These are phyloP conservation scores for Morinoia aosen DNA, from an alignment of 2,888 invertebrate genomes.

Conservation along the genomic window DNA sequence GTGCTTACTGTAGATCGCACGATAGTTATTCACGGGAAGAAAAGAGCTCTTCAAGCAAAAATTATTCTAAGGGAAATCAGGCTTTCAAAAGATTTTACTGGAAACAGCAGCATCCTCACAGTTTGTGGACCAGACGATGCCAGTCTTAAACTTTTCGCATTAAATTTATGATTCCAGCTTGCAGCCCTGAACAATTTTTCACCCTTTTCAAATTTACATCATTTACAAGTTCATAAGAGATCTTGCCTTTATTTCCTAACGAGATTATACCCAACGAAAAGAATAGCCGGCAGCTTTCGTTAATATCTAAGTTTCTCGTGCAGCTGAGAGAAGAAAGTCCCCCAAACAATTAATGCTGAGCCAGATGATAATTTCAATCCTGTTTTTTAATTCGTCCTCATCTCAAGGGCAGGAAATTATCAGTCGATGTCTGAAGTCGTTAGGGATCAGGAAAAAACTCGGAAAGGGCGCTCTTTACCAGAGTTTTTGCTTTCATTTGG, in stretches of 20 bases:
- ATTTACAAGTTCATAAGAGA: neutral
- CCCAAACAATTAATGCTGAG: conserved; percentile 4
- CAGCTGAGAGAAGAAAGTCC: neutral
- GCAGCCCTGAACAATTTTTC: too few relatives aligned
- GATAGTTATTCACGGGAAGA: too few relatives aligned
- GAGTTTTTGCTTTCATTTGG: conserved; percentile 47
- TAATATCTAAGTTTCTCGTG: neutral
- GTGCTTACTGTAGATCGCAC: too few relatives aligned
- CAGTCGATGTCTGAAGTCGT: conserved; percentile 29
- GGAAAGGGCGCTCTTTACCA: neutral
- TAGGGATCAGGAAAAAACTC: conserved; percentile 1
- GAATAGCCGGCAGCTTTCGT: neutral
- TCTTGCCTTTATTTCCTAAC: neutral
- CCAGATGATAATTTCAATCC: conserved; percentile 4
- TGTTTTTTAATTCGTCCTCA: neutral
- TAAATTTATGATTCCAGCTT: too few relatives aligned
- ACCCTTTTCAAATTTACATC: neutral
- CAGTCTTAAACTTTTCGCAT: too few relatives aligned
- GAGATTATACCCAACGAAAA: neutral
- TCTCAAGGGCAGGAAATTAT: conserved; percentile 27
- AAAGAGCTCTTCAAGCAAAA: too few relatives aligned
- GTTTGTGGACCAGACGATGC: too few relatives aligned
- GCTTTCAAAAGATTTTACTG: too few relatives aligned
- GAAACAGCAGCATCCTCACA: too few relatives aligned
- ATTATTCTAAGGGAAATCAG: too few relatives aligned